phyloP scores from a whole-genome alignment of 2,888 invertebrate species.

The Dromius quadrimaculatus region DNA sequence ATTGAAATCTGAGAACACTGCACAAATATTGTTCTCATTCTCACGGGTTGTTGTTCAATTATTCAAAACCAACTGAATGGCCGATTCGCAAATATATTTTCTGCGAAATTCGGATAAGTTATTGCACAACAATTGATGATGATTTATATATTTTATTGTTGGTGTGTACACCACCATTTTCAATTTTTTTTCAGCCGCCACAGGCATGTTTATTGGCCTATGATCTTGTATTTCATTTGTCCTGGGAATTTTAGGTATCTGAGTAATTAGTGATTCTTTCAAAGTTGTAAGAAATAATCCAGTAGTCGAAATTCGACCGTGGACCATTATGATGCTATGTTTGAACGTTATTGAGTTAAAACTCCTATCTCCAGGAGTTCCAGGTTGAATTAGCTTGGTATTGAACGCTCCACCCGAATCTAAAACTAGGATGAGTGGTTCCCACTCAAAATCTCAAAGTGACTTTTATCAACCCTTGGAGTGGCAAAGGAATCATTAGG shows the following conservation, averaged over 20 bases:
- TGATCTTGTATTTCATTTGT: no score
- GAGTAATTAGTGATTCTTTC: neutral
- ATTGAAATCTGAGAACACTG: neutral
- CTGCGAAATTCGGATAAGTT: neutral
- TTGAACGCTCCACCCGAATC: no score
- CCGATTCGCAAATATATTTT: neutral
- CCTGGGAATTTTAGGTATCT: neutral
- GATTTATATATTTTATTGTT: neutral
- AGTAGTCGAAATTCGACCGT: no score
- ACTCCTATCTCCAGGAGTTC: no score
- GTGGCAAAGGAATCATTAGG: no score
- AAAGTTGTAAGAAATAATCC: neutral
- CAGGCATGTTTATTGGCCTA: neutral
- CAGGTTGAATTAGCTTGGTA: no score
- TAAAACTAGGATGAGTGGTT: no score
- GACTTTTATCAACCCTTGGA: no score
- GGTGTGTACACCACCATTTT: neutral
- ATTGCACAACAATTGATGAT: neutral
- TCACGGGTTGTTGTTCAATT: neutral
- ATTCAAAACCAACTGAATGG: neutral
- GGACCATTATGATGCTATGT: no score
- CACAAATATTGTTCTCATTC: neutral
- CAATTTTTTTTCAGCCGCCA: neutral
- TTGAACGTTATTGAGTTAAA: no score
- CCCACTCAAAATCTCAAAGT: no score